Percentiles rank a stretch among this genome's conserved stretches.
Conservation (phyloP, 23 tunicate species). For the Clavelina lepadiformis region DNA sequence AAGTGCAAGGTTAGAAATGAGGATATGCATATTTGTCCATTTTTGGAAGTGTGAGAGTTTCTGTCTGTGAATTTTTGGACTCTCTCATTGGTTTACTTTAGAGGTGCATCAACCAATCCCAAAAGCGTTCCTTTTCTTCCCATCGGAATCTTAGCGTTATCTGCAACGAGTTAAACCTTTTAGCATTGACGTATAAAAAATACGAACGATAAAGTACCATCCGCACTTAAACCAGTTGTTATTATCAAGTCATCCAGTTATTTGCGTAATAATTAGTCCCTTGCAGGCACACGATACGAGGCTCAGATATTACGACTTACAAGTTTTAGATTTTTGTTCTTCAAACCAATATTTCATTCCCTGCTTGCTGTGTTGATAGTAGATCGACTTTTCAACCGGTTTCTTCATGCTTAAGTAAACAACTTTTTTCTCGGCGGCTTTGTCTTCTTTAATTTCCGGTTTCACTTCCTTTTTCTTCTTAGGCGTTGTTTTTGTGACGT, state of each 20-base stretch:
- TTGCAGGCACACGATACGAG: too few species aligned
- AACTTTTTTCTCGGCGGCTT: conserved; percentile 1
- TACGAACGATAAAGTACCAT: not conserved
- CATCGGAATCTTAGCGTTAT: conserved; percentile 47
- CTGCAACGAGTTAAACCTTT: conserved; percentile 5
- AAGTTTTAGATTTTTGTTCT: conserved; percentile 59
- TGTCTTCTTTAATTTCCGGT: too few species aligned
- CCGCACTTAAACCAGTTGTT: too few species aligned
- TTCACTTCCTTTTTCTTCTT: too few species aligned
- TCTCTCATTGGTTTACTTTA: too few species aligned
- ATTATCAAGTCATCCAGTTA: not conserved
- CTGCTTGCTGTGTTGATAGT: conserved; percentile 71
- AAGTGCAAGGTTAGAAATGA: too few species aligned
- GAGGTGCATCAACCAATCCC: conserved; percentile 89
- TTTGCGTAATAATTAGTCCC: not conserved
- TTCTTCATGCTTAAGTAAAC: conserved; percentile 50
- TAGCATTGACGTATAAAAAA: not conserved
- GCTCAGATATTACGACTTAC: conserved; percentile 27
- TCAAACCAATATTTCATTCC: conserved; percentile 97
- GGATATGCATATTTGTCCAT: too few species aligned
- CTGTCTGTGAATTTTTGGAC: too few species aligned
- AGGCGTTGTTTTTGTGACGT: not conserved
- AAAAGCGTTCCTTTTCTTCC: conserved; percentile 90
- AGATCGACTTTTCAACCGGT: conserved; percentile 52
- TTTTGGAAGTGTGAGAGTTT: too few species aligned